A percentile compares a stretch with the other conserved stretches of the same genome.
These are phyloP conservation scores for Calephelis virginiensis DNA, from an alignment of 1,140 invertebrate genomes.

Conservation along the genomic window DNA sequence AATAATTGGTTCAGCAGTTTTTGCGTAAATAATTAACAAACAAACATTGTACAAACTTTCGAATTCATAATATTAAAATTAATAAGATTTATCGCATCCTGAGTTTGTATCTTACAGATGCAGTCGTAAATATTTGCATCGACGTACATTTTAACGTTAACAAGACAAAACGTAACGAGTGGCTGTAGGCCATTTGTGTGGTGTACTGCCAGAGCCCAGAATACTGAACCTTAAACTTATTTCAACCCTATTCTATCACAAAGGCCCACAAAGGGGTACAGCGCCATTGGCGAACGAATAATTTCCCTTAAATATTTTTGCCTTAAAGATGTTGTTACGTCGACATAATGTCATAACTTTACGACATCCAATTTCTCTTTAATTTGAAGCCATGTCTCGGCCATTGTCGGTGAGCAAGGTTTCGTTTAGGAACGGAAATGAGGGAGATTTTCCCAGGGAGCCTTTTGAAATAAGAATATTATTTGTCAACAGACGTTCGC, in stretches of 20 bases:
- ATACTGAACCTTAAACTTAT: conserved; percentile 1
- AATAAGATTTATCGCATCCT: too few relatives aligned
- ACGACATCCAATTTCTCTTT: conserved; percentile 67
- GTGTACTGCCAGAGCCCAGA: not conserved
- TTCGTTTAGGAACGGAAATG: conserved; percentile 71
- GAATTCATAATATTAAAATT: too few relatives aligned
- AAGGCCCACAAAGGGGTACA: conserved; percentile 3
- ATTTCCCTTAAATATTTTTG: conserved; percentile 12
- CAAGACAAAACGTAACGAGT: too few relatives aligned
- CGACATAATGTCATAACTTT: conserved; percentile 67
- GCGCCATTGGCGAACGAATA: conserved; percentile 4
- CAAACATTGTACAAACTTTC: too few relatives aligned
- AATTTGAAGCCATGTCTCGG: conserved; percentile 59
- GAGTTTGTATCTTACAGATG: too few relatives aligned
- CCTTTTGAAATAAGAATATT: conserved; percentile 68
- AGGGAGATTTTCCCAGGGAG: conserved; percentile 65
- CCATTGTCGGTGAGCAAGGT: conserved; percentile 59
- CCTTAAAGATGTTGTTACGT: conserved; percentile 25
- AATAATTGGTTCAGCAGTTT: too few relatives aligned
- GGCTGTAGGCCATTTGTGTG: too few relatives aligned
- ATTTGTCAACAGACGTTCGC: conserved; percentile 58
- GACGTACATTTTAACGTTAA: too few relatives aligned
- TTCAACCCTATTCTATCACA: conserved; percentile 3
- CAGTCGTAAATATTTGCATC: too few relatives aligned
- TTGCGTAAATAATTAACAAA: too few relatives aligned